These are phyloP conservation scores for Dryobota labecula DNA, from an alignment of 2,888 invertebrate species.

Conservation along the genomic window DNA sequence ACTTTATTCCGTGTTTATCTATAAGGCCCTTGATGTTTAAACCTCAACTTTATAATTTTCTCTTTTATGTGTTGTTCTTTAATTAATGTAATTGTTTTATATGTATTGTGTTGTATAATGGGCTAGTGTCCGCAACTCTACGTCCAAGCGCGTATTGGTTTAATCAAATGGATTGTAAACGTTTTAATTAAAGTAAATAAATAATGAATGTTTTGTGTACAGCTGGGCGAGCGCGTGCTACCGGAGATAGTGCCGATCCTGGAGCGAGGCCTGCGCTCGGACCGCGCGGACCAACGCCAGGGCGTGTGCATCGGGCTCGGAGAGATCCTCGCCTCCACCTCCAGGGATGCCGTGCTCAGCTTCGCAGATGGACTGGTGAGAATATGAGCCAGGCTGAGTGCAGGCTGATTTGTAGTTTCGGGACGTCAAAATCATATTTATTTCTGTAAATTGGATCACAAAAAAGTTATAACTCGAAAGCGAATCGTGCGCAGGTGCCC, in stretches of 20 bases:
- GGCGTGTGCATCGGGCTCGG: slow-evolving; percentile 99
- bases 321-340: slow-evolving; percentile 99
- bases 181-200: neutral
- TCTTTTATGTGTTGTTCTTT: neutral
- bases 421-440: neutral
- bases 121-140: neutral
- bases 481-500: slow-evolving; percentile 87
- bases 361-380: slow-evolving; percentile 85
- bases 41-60: neutral
- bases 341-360: slow-evolving; percentile 97
- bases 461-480: neutral
- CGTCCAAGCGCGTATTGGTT: neutral
- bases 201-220: neutral
- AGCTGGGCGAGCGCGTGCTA: slow-evolving; percentile 98
- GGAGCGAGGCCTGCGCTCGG: slow-evolving; percentile 97
- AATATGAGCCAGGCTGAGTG: neutral
- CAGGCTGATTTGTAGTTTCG: neutral
- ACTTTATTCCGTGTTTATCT: too few species aligned
- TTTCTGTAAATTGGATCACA: neutral
- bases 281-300: slow-evolving; percentile 98
- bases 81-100: neutral
- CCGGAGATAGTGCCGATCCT: slow-evolving; percentile 99
- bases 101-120: neutral
- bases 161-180: neutral
- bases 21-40: too few species aligned